Evolutionary conservation across 2,113 vertebrate species (phyloP), one percentile per base, ranked within the genome.

Genomic region (Alligator mississippiensis): DNA sequence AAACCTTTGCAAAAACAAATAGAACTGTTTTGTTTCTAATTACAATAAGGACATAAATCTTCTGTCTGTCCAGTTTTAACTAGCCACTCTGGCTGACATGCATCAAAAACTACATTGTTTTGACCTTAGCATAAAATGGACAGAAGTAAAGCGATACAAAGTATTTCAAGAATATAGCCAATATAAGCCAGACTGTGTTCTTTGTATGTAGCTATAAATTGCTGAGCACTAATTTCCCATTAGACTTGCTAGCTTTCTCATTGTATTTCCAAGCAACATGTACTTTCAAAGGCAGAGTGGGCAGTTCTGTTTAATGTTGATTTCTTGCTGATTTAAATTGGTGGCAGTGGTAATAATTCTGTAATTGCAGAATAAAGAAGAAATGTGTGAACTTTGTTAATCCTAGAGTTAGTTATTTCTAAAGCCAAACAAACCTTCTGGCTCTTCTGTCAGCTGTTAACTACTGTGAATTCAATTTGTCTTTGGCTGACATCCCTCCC

Each of bases 251-350:
- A 70, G 17, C 24, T 95, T 93, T 89, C 78, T 88, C 1, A 0
- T 87, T 90, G 27, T 79, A 87, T 86, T 83, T 80, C 68, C 58
- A 82, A 90, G 63, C 75, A 87, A 57, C 58, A 11, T 27, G n/a
- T 61, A 80, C 88, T 96, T 97, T 92, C 57, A 82, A 89, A 96
- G 57, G 5, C 59, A 81, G 94, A 91, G 60, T 86, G 6, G 13
- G 55, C 91, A 84, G 82, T 93, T 85, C 78, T 79, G 62, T 93
- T 95, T 90, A 55, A 79, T 76, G 93, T 90, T 68, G 91, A 66
- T 80, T 92, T 91, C 63, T 54, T 89, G 10, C 83, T 87, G 62
- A 88, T 96, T 96, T 95, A 95, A 92, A 95, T 60, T 74, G 92
- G 68, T 18, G 38, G 9, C 60, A 80, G 12, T 62, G n/a, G 13